phyloP scores from a whole-genome alignment of 1,140 invertebrate species.

The Calliphora vicina region DNA sequence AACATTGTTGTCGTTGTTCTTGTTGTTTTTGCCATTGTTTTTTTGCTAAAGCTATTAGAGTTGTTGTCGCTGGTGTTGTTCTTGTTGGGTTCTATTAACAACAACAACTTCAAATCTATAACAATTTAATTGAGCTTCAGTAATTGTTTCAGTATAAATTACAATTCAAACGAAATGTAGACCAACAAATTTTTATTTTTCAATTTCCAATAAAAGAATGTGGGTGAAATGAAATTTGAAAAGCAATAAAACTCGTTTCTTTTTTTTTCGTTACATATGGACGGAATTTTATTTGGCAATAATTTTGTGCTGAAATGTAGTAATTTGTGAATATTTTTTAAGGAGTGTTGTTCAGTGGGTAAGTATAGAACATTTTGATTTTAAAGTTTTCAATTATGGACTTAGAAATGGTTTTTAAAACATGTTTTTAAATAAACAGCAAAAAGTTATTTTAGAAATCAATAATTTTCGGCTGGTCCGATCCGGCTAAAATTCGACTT shows the following conservation, averaged over 20 bases:
- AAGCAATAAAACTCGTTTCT: background rate
- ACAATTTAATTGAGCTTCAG: constrained; percentile 30
- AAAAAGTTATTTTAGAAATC: too few species aligned
- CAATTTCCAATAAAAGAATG: background rate
- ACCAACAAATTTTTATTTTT: constrained; percentile 3
- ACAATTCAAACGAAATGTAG: background rate
- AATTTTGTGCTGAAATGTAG: background rate
- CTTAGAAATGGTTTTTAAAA: too few species aligned
- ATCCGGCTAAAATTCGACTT: too few species aligned
- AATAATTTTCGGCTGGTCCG: too few species aligned
- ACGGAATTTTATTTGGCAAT: background rate
- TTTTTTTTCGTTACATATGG: background rate
- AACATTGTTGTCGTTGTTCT: constrained; percentile 19
- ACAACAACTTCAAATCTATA: constrained; percentile 16
- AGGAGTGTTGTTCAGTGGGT: too few species aligned
- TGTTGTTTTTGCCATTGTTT: too few species aligned
- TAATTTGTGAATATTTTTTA: too few species aligned
- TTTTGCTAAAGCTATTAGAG: constrained; percentile 18
- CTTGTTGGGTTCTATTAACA: background rate
- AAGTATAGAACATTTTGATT: too few species aligned
- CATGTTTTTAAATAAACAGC: too few species aligned
- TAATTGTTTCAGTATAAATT: constrained; percentile 29
- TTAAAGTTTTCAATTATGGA: too few species aligned
- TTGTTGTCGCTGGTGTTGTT: background rate
- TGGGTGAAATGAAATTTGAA: background rate